Evolutionary conservation across 2,113 vertebrate species (phyloP), one percentile per base, ranked within the genome.

Genomic region (Seriola rivoliana): DNA sequence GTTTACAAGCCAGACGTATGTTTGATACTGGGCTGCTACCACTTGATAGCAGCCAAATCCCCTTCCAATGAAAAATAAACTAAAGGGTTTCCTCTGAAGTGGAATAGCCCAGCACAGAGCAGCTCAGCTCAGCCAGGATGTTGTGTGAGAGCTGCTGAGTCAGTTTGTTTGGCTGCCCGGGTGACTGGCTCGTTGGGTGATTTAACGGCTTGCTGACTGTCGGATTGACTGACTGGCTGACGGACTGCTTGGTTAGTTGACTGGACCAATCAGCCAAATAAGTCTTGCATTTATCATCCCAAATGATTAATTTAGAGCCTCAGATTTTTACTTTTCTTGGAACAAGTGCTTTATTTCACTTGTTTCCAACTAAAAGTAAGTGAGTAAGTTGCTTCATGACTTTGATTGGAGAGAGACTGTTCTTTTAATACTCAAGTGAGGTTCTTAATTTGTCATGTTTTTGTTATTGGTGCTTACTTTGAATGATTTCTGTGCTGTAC

Each of bases 11-110:
- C 91, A 82, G 83, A 85, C 86, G 19, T 25, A 62, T 11, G 80
- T 91, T 92, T 92, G 92, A 92, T 90, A 85, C 63, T 52, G 87
- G 89, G 75, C 91, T 89, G 89, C 88, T 83, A 75, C 80, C 76
- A 88, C 91, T 88, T 93, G 91, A 93, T 94, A 90, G 90, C 88
- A 79, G 83, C 82, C 87, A 92, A 92, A 94, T 94, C 91, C 93
- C 80, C 57, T 81, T 78, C 81, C 84, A 81, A 88, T 86, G 88
- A 89, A 90, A 91, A 92, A 87, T 91, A 90, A 91, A 93, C 84
- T 46, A 60, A 36, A 72, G 80, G 78, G 78, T 62, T 74, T 91
- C 84, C 69, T 91, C 87, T 87, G 86, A 85, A 89, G 92, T 78
- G 80, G 86, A 90, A 86, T 52, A 77, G 83, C 85, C 83, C 75